A percentile compares a stretch with the other conserved stretches of the same genome.
Conservation (phyloP, 2,113 vertebrate species). For the Phaethornis superciliosus region DNA sequence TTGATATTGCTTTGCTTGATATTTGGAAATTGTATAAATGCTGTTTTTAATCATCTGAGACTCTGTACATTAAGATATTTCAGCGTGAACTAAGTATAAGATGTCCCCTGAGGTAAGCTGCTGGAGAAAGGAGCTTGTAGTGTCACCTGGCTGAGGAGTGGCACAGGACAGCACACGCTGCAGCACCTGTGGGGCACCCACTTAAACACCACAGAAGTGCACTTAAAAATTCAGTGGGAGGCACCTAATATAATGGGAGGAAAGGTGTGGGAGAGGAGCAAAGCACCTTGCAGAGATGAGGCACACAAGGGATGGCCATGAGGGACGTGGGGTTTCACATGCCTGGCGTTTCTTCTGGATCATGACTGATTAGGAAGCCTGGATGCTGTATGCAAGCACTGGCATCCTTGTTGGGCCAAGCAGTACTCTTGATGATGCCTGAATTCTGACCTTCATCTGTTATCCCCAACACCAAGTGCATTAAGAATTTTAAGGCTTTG, state of each 20-base stretch:
- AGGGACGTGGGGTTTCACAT: neutral
- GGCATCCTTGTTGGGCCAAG: neutral
- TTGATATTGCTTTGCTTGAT: neutral
- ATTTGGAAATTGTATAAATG: neutral
- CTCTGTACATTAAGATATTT: neutral
- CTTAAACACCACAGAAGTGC: neutral
- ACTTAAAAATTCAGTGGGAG: neutral
- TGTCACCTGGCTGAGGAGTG: rapidly evolving
- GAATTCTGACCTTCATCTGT: neutral
- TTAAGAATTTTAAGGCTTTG: neutral
- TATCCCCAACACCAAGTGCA: neutral
- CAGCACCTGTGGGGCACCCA: neutral
- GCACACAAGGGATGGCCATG: rapidly evolving
- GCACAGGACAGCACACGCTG: neutral
- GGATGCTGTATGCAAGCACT: rapidly evolving
- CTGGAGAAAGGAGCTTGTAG: neutral
- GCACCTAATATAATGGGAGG: neutral
- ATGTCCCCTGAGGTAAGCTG: neutral
- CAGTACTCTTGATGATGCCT: neutral
- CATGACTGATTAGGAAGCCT: neutral
- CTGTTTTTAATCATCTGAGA: neutral
- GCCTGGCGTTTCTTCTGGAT: neutral
- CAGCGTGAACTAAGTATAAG: neutral
- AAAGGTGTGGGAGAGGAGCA: neutral
- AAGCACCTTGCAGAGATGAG: neutral